Evolutionary conservation across 2,888 invertebrate species (phyloP), one percentile per base, ranked within the genome.

Genomic region (Pterostichus niger): DNA sequence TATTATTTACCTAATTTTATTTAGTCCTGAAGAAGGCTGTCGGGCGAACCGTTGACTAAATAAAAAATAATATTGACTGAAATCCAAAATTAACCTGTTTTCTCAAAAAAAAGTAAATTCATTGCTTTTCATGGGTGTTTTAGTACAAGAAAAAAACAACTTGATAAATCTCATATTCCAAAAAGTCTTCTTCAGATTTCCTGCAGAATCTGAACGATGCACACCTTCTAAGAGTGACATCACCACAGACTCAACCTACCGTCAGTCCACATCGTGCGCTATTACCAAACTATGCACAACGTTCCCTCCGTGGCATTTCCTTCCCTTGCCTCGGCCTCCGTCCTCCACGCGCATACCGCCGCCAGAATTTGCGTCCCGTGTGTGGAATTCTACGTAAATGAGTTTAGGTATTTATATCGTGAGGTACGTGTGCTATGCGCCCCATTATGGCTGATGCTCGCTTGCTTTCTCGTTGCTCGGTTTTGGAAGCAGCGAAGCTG

Each of bases 351-450:
- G 73, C 81, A 81, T 81, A 81, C 81, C 81, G 35, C 40, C 71
- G 54, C 54, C 35, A 68, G 81, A 81, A 81, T 71, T 81, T 81
- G 81, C 54, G 81, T 73, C 68, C 54, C 81, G 52, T 71, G 81
- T 81, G 81, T 81, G 81, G 81, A 81, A 81, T 81, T 81, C 81
- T 81, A 49, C 68, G 54, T 73, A 81, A 81, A 81, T 71, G 81
- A 81, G 73, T 81, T 81, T 81, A 71, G 81, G 81, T 81, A 81
- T 71, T 81, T 81, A 81, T 81, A 81, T 81, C 81, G 54, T 40
- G 44, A 81, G 81, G 81, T 81, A 81, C 81, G 68, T 68, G 71
- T n/a, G 68, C 52, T 81, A 81, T 81, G 81, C 81, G 81, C 73
- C 35, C 68, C 17, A 81, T 81, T 81, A 81, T 81, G 71, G 77